Evolutionary conservation across 2,888 invertebrate species (phyloP).

Genomic region (Saturnia pavonia): DNA sequence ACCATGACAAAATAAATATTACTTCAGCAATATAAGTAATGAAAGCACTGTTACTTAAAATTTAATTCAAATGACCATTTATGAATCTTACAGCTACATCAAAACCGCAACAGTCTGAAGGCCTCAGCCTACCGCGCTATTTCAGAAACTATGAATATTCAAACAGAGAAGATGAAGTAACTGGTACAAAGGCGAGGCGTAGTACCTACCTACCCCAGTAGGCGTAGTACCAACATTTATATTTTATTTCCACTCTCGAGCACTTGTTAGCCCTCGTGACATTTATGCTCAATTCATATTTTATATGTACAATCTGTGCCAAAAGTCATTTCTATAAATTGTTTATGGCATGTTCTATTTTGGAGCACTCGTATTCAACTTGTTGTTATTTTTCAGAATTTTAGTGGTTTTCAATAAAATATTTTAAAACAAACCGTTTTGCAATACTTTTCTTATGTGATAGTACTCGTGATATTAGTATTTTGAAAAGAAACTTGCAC

Average conservation of each 20-base stretch:
- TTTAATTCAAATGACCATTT: background rate
- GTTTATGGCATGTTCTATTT: background rate
- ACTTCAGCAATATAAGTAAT: too few relatives aligned
- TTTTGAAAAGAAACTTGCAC: too few relatives aligned
- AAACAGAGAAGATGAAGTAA: slow-evolving; percentile 33
- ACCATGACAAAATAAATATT: too few relatives aligned
- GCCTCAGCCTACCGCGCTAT: slow-evolving; percentile 19
- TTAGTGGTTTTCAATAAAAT: too few relatives aligned
- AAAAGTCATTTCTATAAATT: background rate
- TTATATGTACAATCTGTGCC: slow-evolving; percentile 9
- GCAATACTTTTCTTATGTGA: too few relatives aligned
- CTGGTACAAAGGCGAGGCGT: slow-evolving; percentile 24
- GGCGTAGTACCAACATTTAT: slow-evolving; percentile 29
- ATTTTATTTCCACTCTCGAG: slow-evolving; percentile 33
- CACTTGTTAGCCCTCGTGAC: slow-evolving; percentile 32
- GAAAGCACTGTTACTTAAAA: background rate
- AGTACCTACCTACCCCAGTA: background rate
- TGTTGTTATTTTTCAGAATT: background rate
- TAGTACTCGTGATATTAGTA: too few relatives aligned
- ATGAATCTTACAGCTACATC: background rate
- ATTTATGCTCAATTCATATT: slow-evolving; percentile 24
- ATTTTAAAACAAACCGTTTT: too few relatives aligned
- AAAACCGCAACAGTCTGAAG: background rate
- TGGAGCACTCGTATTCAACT: background rate
- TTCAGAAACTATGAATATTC: slow-evolving; percentile 35